Conservation (phyloP, 2,888 invertebrate species). For the Cephus runcator region DNA sequence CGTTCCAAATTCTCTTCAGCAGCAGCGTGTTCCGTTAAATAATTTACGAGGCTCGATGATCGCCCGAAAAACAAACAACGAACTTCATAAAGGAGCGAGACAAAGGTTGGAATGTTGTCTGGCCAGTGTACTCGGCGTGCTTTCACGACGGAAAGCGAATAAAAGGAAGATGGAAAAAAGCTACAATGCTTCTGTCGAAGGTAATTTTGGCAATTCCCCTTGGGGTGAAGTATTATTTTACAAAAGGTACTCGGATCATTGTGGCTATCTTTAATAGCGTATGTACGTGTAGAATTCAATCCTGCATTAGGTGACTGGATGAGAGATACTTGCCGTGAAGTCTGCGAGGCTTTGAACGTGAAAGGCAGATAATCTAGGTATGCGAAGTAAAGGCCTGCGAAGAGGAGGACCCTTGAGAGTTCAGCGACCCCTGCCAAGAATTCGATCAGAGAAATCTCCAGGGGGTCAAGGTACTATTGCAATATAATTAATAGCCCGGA, state of each 20-base stretch:
- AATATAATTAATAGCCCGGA: neutral
- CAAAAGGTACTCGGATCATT: neutral
- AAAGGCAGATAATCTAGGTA: constrained; percentile 2
- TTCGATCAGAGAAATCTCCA: neutral
- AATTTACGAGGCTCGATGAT: neutral
- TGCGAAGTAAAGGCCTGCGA: neutral
- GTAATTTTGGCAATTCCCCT: neutral
- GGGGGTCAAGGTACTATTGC: neutral
- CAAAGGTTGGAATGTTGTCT: constrained; percentile 43
- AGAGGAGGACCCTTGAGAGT: neutral
- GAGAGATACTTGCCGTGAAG: neutral
- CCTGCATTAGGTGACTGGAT: neutral
- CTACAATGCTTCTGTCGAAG: neutral
- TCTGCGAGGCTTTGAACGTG: neutral
- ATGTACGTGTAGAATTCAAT: neutral
- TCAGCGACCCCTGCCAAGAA: constrained; percentile 2
- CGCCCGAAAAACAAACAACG: constrained; percentile 7
- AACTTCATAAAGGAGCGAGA: constrained; percentile 30
- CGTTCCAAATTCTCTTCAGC: neutral
- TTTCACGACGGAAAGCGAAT: neutral
- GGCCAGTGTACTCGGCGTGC: constrained; percentile 24
- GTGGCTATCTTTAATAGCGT: neutral
- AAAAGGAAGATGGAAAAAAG: neutral
- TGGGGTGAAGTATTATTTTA: neutral
- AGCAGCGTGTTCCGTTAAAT: neutral